Conservation (phyloP, 2,113 vertebrate species). For the Apodemus speciosus region DNA sequence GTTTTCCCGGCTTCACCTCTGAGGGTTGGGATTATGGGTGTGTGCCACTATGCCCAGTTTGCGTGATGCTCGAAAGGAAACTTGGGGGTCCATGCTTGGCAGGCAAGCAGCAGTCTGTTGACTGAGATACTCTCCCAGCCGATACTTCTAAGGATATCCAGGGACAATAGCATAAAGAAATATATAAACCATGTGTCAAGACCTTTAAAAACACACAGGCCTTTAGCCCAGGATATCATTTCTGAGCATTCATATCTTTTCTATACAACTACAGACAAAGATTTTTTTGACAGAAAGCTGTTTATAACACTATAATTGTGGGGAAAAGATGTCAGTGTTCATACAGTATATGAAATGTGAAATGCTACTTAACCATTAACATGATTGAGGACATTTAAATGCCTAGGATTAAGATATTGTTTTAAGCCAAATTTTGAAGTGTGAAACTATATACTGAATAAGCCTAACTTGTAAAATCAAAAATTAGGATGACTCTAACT, state of each 20-base stretch:
- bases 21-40: neutral
- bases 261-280: neutral
- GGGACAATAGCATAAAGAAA: neutral
- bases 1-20: neutral
- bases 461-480: conserved; percentile 2
- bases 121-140: neutral
- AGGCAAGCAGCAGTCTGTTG: neutral
- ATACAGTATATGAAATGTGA: neutral
- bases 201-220: neutral
- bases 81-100: neutral
- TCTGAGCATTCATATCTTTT: neutral
- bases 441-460: neutral
- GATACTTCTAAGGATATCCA: neutral
- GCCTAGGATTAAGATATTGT: neutral
- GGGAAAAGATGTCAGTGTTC: neutral
- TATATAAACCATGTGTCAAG: neutral
- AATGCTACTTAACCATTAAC: neutral
- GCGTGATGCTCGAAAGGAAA: neutral
- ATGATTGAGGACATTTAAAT: neutral
- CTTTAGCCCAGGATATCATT: neutral
- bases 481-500: neutral
- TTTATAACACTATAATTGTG: neutral
- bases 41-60: neutral
- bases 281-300: neutral
- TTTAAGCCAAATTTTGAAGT: neutral